phyloP scores from a whole-genome alignment of 53 echinoderm and acorn worm genomes.

The Echinarachnius parma region DNA sequence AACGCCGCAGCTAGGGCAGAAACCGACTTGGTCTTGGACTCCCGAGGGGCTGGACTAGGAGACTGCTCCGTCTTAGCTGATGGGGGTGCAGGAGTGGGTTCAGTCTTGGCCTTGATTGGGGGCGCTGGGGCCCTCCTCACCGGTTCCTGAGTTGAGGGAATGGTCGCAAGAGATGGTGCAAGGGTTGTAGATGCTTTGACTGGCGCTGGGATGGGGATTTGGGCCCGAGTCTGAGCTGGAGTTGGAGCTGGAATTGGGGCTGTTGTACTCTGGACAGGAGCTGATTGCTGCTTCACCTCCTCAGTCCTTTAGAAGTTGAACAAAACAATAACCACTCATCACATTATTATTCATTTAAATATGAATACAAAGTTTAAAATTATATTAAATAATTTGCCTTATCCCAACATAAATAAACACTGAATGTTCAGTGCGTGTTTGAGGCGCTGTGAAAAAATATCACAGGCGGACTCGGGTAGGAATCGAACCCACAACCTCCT shows the following conservation, averaged over 20 bases:
- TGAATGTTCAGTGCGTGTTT: too few relatives aligned
- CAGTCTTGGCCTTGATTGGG: background rate
- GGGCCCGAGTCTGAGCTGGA: background rate
- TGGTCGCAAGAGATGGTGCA: conserved; percentile 17
- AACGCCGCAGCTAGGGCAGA: conserved; percentile 32
- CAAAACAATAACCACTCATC: background rate
- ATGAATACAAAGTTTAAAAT: too few relatives aligned
- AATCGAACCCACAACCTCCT: too few relatives aligned
- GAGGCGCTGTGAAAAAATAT: too few relatives aligned
- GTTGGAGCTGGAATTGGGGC: background rate
- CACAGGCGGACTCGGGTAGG: too few relatives aligned
- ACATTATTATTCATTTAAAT: background rate
- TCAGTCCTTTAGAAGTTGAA: conserved; percentile 9
- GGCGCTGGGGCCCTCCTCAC: conserved; percentile 3
- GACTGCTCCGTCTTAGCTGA: background rate
- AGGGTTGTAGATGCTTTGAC: background rate
- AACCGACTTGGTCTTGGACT: background rate
- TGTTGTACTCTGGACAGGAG: conserved; percentile 13
- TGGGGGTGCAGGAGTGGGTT: background rate
- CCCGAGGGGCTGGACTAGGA: background rate
- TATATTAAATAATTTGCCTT: too few relatives aligned
- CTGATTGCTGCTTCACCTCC: conserved; percentile 34
- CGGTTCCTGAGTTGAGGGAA: conserved; percentile 24
- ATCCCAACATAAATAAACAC: too few relatives aligned
- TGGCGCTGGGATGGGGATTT: background rate